phyloP scores from a whole-genome alignment of 2,797 vertebrate species.

The Lerista edwardsae region DNA sequence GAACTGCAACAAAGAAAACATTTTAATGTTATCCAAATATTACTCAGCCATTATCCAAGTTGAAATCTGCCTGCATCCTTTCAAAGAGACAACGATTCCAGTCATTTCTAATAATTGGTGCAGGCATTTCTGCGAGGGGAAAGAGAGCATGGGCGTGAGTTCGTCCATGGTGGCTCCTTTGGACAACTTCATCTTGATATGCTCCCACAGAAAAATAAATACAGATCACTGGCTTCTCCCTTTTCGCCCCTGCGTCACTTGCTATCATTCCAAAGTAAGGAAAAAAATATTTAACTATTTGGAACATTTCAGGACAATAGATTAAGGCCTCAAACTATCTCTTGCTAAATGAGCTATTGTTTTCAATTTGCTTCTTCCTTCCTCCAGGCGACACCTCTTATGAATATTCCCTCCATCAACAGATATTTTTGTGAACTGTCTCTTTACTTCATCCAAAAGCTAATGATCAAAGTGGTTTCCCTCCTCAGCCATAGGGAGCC shows the following conservation, averaged over 20 bases:
- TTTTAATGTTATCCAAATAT: not conserved
- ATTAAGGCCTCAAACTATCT: constrained; percentile 60
- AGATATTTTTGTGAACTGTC: constrained; percentile 47
- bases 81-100: constrained; percentile 34
- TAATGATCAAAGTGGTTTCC: constrained; percentile 41
- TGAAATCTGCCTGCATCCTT: accelerated
- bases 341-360: constrained; percentile 62
- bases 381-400: constrained; percentile 19
- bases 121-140: not conserved
- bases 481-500: accelerated
- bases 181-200: constrained; percentile 50
- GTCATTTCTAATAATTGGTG: not conserved
- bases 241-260: not conserved
- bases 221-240: constrained; percentile 20
- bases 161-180: not conserved
- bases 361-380: constrained; percentile 40
- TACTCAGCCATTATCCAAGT: not conserved
- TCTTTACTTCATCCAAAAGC: constrained; percentile 16
- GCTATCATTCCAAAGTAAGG: constrained; percentile 20
- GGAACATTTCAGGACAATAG: constrained; percentile 37
- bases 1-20: not conserved
- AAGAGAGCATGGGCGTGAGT: not conserved
- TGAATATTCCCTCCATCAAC: constrained; percentile 8
- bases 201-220: constrained; percentile 51
- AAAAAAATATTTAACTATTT: constrained; percentile 44